These are phyloP conservation scores for Enteromius radiatus DNA, from an alignment of 2,797 vertebrate genomes.

Conservation along the genomic window DNA sequence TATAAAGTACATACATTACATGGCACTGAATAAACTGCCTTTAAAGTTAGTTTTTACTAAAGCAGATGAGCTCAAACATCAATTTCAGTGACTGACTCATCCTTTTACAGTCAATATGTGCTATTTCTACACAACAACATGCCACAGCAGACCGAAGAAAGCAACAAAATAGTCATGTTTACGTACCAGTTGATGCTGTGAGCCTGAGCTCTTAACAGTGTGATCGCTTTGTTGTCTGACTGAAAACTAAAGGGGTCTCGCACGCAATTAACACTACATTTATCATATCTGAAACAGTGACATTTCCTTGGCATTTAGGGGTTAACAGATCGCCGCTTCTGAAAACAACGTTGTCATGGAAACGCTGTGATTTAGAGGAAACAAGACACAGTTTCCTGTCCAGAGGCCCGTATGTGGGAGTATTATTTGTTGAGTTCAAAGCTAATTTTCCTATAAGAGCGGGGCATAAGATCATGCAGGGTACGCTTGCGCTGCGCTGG, in stretches of 20 bases:
- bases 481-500: conserved; percentile 10
- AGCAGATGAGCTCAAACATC: background rate
- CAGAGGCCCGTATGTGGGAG: conserved; percentile 70
- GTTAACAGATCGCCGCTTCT: conserved; percentile 66
- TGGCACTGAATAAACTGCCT: background rate
- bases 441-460: conserved; percentile 68
- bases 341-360: conserved; percentile 70
- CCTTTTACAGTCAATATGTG: background rate
- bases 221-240: conserved; percentile 6
- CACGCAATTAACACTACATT: conserved; percentile 39
- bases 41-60: background rate
- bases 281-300: conserved; percentile 62
- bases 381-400: conserved; percentile 55
- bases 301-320: conserved; percentile 72
- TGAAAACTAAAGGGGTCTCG: conserved; percentile 56
- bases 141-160: background rate
- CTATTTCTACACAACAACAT: background rate
- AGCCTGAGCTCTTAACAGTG: background rate
- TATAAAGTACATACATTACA: background rate
- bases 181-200: conserved; percentile 19
- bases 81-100: background rate
- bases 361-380: conserved; percentile 62
- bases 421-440: conserved; percentile 57
- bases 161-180: background rate
- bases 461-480: conserved; percentile 63